Evolutionary conservation across 2,113 vertebrate genomes (phyloP).

Genomic region (Ciconia maguari): DNA sequence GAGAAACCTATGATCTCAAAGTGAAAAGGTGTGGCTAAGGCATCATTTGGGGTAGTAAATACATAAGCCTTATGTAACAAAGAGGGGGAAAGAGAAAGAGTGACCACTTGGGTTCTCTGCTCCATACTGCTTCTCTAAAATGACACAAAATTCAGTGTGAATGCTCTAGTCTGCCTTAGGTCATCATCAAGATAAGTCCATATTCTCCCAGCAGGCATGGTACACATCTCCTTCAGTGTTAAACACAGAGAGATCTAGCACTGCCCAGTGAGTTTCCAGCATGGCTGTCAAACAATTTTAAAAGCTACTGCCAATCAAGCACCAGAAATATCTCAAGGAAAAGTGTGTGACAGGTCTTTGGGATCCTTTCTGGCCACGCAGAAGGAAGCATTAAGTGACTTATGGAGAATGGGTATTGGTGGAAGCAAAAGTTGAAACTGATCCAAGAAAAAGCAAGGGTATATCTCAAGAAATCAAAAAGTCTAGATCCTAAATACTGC

Average conservation of each 20-base stretch:
- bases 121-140: background rate
- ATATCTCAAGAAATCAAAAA: background rate
- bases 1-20: background rate
- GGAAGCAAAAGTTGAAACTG: background rate
- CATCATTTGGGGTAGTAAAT: background rate
- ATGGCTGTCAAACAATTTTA: background rate
- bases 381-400: background rate
- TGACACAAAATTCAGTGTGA: background rate
- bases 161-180: background rate
- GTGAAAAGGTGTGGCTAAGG: background rate
- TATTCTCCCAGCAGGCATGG: background rate
- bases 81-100: background rate
- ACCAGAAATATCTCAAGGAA: background rate
- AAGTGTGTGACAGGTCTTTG: background rate
- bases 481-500: background rate
- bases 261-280: background rate
- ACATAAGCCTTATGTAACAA: background rate
- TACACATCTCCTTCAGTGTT: background rate
- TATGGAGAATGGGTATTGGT: accelerated
- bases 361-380: background rate
- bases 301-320: background rate
- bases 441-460: background rate
- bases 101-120: background rate
- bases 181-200: background rate
- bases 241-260: background rate